Percentiles rank a stretch among this genome's conserved stretches.
These are phyloP conservation scores for Macrotus californicus DNA, from an alignment of 2,113 vertebrate species.

Conservation along the genomic window DNA sequence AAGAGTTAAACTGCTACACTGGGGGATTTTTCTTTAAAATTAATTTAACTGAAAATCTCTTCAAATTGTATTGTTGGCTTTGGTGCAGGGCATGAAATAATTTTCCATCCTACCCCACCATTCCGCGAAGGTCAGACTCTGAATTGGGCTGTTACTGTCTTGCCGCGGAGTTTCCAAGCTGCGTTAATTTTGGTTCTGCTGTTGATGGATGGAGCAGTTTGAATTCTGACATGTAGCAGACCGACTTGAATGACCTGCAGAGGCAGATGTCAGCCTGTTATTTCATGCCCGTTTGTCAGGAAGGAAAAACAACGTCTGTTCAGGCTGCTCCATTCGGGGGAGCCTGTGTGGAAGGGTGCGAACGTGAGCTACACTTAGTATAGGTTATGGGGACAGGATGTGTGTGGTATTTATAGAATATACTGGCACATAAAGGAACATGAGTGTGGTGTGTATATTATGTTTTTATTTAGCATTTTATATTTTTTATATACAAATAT, in stretches of 20 bases:
- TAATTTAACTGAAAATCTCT: conserved; percentile 77
- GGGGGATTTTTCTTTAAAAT: conserved; percentile 74
- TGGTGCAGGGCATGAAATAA: conserved; percentile 81
- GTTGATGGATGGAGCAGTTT: conserved; percentile 88
- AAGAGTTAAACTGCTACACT: conserved; percentile 71
- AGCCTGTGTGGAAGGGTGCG: conserved; percentile 12
- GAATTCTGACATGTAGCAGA: conserved; percentile 83
- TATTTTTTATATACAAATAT: neutral
- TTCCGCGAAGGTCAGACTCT: conserved; percentile 82
- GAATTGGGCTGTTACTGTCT: conserved; percentile 83
- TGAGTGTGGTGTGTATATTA: neutral
- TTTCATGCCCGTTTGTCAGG: conserved; percentile 85
- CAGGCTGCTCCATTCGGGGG: conserved; percentile 32
- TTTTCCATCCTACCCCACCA: conserved; percentile 76
- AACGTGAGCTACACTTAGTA: neutral
- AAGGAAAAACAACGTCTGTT: conserved; percentile 74
- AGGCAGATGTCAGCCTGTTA: conserved; percentile 83
- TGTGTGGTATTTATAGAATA: neutral
- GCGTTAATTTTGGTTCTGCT: conserved; percentile 82
- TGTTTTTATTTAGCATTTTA: neutral
- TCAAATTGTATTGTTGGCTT: conserved; percentile 77
- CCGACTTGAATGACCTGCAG: conserved; percentile 82
- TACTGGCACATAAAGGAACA: neutral
- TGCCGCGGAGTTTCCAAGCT: conserved; percentile 80
- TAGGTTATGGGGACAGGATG: neutral